Percentiles rank a stretch among this genome's conserved stretches.
These are phyloP conservation scores for Ceratitis capitata DNA, from an alignment of 1,140 invertebrate species.

Conservation along the genomic window DNA sequence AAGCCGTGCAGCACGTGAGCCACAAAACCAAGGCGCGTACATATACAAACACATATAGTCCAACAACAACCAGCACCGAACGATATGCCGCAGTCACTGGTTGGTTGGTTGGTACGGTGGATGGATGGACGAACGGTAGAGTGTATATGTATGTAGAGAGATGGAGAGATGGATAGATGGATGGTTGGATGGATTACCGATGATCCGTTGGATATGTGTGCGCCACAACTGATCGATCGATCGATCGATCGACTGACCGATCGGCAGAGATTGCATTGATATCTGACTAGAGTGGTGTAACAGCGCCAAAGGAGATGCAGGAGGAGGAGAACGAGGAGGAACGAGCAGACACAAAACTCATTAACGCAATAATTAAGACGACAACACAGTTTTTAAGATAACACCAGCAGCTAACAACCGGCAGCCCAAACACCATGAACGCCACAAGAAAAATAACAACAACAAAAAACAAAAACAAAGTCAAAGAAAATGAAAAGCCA, in stretches of 20 bases:
- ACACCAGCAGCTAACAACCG: slow-evolving; percentile 46
- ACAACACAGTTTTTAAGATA: slow-evolving; percentile 66
- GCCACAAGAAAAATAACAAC: not conserved
- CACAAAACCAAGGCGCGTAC: too few relatives aligned
- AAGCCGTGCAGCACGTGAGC: slow-evolving; percentile 31
- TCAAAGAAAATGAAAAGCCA: too few relatives aligned
- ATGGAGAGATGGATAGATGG: not conserved
- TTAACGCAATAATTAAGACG: slow-evolving; percentile 65
- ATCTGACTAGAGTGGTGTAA: not conserved
- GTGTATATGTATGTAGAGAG: not conserved
- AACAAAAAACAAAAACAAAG: not conserved
- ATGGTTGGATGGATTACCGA: not conserved
- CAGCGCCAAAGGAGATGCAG: not conserved
- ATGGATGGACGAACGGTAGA: slow-evolving; percentile 8
- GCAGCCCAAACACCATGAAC: slow-evolving; percentile 47
- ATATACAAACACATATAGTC: not conserved
- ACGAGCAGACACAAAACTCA: slow-evolving; percentile 61
- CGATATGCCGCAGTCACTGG: slow-evolving; percentile 5
- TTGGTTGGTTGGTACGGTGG: not conserved
- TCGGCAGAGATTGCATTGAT: slow-evolving; percentile 4
- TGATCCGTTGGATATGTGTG: not conserved
- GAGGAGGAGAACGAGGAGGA: not conserved
- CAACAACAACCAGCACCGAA: not conserved
- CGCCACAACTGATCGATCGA: slow-evolving; percentile 12
- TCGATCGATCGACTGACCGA: not conserved